These are phyloP conservation scores for Chaunax sp. DNA, from an alignment of 2,797 vertebrate species.

Conservation along the genomic window DNA sequence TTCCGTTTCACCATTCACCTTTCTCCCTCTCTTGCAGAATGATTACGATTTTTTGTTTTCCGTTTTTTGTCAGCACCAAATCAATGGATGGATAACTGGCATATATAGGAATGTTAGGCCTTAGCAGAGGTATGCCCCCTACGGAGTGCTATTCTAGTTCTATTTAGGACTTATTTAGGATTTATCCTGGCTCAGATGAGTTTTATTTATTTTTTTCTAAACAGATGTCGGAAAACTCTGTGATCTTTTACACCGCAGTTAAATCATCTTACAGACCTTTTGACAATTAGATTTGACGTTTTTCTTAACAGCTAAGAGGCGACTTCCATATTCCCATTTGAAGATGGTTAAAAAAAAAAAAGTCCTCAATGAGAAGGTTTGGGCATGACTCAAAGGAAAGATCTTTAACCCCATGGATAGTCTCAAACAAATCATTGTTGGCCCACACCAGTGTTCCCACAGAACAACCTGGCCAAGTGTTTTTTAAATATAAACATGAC, in stretches of 20 bases:
- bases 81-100: too few species aligned
- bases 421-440: conserved; percentile 23
- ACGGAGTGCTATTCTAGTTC: too few species aligned
- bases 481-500: conserved; percentile 5
- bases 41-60: too few species aligned
- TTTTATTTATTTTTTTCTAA: conserved; percentile 3
- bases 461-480: not conserved
- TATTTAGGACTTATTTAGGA: not conserved
- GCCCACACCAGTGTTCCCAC: conserved; percentile 21
- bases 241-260: conserved; percentile 12
- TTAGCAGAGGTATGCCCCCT: too few species aligned
- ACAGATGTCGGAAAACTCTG: conserved; percentile 24
- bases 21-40: not conserved
- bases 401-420: too few species aligned
- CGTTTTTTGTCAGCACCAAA: too few species aligned
- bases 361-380: too few species aligned
- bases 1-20: not conserved
- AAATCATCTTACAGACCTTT: too few species aligned
- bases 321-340: too few species aligned
- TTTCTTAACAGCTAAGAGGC: too few species aligned
- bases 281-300: not conserved
- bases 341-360: too few species aligned
- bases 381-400: conserved; percentile 54
- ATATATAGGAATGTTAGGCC: too few species aligned
- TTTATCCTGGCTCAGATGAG: conserved; percentile 1